These are phyloP conservation scores for Garra rufa DNA, from an alignment of 2,113 vertebrate genomes.

Conservation along the genomic window DNA sequence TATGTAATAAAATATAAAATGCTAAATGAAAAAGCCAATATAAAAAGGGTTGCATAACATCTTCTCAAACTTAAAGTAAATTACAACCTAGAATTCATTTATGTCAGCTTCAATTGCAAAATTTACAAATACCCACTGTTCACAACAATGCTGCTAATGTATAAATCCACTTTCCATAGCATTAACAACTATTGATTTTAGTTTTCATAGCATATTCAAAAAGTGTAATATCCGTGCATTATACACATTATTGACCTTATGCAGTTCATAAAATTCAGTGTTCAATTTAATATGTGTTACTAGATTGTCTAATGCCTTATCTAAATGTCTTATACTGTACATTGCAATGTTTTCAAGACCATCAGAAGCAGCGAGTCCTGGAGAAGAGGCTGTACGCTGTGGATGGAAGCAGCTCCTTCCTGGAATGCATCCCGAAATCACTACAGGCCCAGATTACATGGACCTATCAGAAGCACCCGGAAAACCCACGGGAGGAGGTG, in stretches of 20 bases:
- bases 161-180: neutral
- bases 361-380: constrained; percentile 76
- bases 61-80: neutral
- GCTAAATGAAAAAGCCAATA: neutral
- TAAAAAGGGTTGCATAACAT: neutral
- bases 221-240: neutral
- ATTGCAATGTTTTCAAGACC: constrained; percentile 74
- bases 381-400: constrained; percentile 90
- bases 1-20: neutral
- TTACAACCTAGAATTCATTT: neutral
- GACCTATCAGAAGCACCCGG: constrained; percentile 84
- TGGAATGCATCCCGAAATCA: constrained; percentile 95
- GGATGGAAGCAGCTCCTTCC: constrained; percentile 90
- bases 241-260: neutral
- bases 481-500: constrained; percentile 83
- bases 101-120: neutral
- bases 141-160: neutral
- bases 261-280: neutral
- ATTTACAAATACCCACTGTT: neutral
- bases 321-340: neutral
- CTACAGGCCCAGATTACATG: constrained; percentile 89
- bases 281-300: neutral
- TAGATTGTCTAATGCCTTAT: neutral
- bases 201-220: too few species aligned
- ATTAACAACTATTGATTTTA: neutral